Conservation (phyloP, 2,113 vertebrate species). For the Prietella phreatophila region DNA sequence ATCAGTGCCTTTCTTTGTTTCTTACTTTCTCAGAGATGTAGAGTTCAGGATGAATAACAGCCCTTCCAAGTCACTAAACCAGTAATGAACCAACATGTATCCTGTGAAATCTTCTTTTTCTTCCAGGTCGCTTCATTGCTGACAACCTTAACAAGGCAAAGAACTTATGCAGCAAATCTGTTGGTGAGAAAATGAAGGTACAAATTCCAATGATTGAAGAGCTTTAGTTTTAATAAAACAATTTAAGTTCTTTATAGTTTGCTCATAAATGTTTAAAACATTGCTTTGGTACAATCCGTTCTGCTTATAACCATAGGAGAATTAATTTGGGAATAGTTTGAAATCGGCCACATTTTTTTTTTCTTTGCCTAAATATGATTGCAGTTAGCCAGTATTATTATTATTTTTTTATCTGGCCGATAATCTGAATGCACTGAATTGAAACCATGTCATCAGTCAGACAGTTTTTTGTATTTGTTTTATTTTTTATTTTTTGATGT, state of each 20-base stretch:
- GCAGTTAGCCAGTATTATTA: too few species aligned
- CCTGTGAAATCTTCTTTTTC: not conserved
- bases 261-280: not conserved
- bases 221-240: not conserved
- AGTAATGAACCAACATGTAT: not conserved
- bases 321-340: not conserved
- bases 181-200: conserved; percentile 99
- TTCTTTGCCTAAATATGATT: not conserved
- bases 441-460: too few species aligned
- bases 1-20: not conserved
- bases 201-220: not conserved
- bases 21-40: not conserved
- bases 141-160: conserved; percentile 96
- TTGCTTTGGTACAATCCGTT: not conserved
- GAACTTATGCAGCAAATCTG: conserved; percentile 96
- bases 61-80: not conserved
- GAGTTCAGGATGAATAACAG: not conserved
- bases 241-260: not conserved
- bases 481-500: too few species aligned
- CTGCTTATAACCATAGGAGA: not conserved
- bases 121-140: conserved; percentile 87
- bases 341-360: not conserved
- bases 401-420: too few species aligned
- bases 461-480: too few species aligned
- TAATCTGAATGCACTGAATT: too few species aligned